phyloP scores from a whole-genome alignment of 1,140 invertebrate species.

The Matsumurasca onukii region DNA sequence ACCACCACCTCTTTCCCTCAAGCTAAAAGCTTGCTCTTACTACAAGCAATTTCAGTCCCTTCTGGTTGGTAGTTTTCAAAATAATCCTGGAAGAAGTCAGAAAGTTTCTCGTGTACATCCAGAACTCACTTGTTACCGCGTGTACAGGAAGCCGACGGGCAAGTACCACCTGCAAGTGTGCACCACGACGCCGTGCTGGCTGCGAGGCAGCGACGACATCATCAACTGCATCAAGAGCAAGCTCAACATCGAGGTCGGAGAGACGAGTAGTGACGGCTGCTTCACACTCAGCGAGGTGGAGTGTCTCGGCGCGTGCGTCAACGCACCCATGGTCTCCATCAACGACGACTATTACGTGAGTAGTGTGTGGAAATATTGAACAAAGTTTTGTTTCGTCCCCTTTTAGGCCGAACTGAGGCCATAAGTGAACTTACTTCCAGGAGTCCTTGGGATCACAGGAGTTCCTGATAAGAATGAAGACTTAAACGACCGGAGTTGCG shows the following conservation, averaged over 20 bases:
- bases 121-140: not conserved
- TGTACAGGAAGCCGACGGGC: constrained; percentile 80
- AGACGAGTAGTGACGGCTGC: constrained; percentile 85
- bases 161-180: constrained; percentile 98
- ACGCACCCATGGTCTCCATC: constrained; percentile 99
- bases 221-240: constrained; percentile 81
- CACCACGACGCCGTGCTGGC: constrained; percentile 98
- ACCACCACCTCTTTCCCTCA: no score
- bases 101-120: not conserved
- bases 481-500: no score
- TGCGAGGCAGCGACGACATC: constrained; percentile 91
- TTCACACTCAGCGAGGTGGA: constrained; percentile 97
- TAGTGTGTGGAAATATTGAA: no score
- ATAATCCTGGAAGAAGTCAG: no score
- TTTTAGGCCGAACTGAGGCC: no score
- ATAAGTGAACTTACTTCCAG: no score
- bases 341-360: constrained; percentile 98
- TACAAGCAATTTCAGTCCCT: no score
- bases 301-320: constrained; percentile 98
- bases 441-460: no score
- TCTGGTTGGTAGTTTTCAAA: no score
- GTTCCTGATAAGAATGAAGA: no score
- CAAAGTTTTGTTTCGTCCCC: no score
- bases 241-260: constrained; percentile 79
- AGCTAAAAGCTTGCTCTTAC: no score